Evolutionary conservation across 2,113 vertebrate species (phyloP).

Genomic region (Thunnus thynnus): DNA sequence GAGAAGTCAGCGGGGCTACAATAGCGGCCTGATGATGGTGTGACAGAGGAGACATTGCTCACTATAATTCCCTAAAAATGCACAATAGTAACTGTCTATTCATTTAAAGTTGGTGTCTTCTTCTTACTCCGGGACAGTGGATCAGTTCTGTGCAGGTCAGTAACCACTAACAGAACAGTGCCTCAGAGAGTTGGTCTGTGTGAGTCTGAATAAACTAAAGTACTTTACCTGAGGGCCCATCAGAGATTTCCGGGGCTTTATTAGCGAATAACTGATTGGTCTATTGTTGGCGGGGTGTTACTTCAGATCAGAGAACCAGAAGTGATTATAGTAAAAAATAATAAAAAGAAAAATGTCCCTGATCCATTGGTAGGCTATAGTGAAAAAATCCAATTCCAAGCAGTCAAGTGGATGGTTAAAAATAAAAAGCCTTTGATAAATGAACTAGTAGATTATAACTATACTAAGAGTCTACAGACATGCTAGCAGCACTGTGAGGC

Average conservation of each 20-base stretch:
- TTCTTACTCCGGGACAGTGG: neutral
- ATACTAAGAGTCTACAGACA: no score
- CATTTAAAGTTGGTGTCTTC: neutral
- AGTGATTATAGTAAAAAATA: conserved; percentile 4
- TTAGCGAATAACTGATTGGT: conserved; percentile 1
- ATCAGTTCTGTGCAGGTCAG: conserved; percentile 11
- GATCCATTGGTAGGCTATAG: neutral
- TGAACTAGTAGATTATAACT: no score
- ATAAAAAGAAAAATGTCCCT: neutral
- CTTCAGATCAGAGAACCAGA: neutral
- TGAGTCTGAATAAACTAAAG: conserved; percentile 13
- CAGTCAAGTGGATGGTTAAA: neutral
- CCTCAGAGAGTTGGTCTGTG: conserved; percentile 5
- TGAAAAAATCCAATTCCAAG: no score
- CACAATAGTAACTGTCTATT: neutral
- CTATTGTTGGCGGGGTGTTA: neutral
- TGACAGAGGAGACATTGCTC: conserved; percentile 37
- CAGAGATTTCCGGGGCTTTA: neutral
- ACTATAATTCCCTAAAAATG: conserved; percentile 3
- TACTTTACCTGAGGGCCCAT: neutral
- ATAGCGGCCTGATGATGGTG: conserved; percentile 20
- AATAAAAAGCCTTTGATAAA: neutral
- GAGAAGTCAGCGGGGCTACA: conserved; percentile 49
- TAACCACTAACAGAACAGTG: conserved; percentile 4
- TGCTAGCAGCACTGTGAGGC: no score